Evolutionary conservation across 2,797 vertebrate species (phyloP), one percentile per base, ranked within the genome.

Genomic region (Pangasius krempfi): DNA sequence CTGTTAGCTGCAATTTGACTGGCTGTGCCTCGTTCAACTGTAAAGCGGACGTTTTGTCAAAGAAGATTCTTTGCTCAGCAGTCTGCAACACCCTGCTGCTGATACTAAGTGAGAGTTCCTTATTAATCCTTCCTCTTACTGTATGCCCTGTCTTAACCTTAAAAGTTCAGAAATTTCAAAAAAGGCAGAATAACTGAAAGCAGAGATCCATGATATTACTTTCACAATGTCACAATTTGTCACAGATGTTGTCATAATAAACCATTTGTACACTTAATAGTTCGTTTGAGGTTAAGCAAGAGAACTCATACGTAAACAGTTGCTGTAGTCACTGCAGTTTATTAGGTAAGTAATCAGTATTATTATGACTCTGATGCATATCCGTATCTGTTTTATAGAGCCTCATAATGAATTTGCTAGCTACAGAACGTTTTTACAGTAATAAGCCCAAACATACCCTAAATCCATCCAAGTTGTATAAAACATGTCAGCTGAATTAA

Each of bases 41-140:
- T 33, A 30, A 52, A 76, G 27, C 20, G 47, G 50, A 73, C 27
- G 4, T 76, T 68, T 52, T 80, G 33, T 81, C 54, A 81, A 25
- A 27, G 14, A 52, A 60, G 40, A 72, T 58, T 68, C 37, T 78
- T 84, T 79, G 52, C 86, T 87, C 72, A 80, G 73, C 80, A 79
- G 72, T 89, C 64, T 76, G 50, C 66, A 14, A 87, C 40, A 79
- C 81, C 81, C 62, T 30, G 60, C 70, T 76, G 27, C 37, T 10
- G 60, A 76, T 54, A 56, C 47, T 47, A 33, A 86, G 80, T 10
- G 33, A 47, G 44, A 89, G 79, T 89, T 89, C 88, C 79, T 82
- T 87, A 68, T 89, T 89, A 76, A 56, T 33, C 12, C 85, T 85
- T 86, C 81, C 90, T 81, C 76, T 85, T 80, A 80, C 47, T 5